A percentile compares a stretch with the other conserved stretches of the same genome.
phyloP scores from a whole-genome alignment of 2,797 vertebrate species.

The Thripadectes ignobilis region DNA sequence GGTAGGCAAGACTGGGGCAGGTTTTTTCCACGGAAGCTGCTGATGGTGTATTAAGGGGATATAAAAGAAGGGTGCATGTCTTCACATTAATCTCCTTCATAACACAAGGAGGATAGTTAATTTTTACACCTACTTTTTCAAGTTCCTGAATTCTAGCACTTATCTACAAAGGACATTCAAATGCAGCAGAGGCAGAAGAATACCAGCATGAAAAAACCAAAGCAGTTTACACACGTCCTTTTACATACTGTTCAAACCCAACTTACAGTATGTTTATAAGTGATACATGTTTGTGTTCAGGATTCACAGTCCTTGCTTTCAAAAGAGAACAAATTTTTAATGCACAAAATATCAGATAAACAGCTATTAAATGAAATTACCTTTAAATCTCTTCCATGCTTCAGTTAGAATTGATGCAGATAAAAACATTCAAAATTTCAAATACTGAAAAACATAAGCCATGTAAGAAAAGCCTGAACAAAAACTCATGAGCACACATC shows the following conservation, averaged over 20 bases:
- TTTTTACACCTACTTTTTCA: neutral
- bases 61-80: fast-evolving
- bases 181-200: neutral
- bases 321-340: neutral
- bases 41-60: neutral
- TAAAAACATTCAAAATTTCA: neutral
- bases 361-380: neutral
- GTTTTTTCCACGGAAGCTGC: neutral
- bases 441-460: neutral
- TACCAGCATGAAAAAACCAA: neutral
- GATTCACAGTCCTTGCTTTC: neutral
- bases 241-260: neutral
- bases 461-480: neutral
- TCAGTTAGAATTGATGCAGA: neutral
- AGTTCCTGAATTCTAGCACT: neutral
- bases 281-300: neutral
- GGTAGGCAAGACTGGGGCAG: neutral
- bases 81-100: neutral
- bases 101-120: neutral
- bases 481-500: neutral
- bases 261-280: neutral
- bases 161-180: slow-evolving; percentile 1
- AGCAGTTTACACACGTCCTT: neutral
- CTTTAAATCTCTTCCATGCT: neutral
- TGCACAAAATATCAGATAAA: neutral